Conservation (phyloP, 2,888 invertebrate species). For the Noctua pronuba region DNA sequence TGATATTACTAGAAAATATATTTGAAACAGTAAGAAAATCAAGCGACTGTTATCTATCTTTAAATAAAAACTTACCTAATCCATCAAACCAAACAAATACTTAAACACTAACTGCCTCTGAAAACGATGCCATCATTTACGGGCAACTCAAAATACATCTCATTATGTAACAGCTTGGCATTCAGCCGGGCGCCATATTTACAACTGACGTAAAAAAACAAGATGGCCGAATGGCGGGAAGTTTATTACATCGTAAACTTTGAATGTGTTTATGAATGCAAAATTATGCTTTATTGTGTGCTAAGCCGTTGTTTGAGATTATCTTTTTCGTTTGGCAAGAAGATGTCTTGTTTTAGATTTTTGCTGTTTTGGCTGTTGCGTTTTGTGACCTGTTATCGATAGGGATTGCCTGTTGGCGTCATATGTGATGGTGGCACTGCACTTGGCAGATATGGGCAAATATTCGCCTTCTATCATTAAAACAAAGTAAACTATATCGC, state of each 20-base stretch:
- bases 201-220: conserved; percentile 60
- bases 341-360: conserved; percentile 1
- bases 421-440: too few species aligned
- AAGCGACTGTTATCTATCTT: neutral
- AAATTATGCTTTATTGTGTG: conserved; percentile 54
- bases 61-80: neutral
- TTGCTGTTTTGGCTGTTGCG: neutral
- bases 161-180: conserved; percentile 63
- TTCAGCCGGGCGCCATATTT: conserved; percentile 59
- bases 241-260: conserved; percentile 63
- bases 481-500: too few species aligned
- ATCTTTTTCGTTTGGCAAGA: neutral
- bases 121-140: conserved; percentile 48
- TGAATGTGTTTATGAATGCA: conserved; percentile 49
- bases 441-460: too few species aligned
- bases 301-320: conserved; percentile 35
- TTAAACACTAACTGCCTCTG: conserved; percentile 10
- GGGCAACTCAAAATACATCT: conserved; percentile 54
- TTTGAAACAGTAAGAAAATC: neutral
- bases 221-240: conserved; percentile 66
- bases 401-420: neutral
- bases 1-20: too few species aligned
- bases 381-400: neutral
- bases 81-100: conserved; percentile 1
- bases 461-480: too few species aligned